phyloP scores from a whole-genome alignment of 2,888 invertebrate genomes.

The Clusia tigrina region DNA sequence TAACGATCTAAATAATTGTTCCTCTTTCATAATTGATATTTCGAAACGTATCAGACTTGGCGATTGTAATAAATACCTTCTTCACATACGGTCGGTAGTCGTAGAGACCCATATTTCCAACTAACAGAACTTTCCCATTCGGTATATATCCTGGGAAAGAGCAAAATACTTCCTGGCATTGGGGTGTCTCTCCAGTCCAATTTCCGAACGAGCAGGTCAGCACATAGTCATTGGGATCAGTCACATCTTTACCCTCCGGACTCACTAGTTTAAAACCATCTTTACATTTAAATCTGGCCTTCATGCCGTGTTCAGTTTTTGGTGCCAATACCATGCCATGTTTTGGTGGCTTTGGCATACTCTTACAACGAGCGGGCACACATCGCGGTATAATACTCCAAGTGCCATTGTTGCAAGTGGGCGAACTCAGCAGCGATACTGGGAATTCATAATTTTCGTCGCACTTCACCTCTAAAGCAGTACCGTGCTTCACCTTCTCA shows the following conservation, averaged over 20 bases:
- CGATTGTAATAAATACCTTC: slow-evolving; percentile 77
- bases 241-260: slow-evolving; percentile 66
- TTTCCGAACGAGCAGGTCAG: slow-evolving; percentile 91
- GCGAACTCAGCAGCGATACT: slow-evolving; percentile 74
- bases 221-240: slow-evolving; percentile 70
- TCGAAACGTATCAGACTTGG: background rate
- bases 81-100: slow-evolving; percentile 93
- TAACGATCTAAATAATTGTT: slow-evolving; percentile 70
- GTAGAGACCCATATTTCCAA: slow-evolving; percentile 95
- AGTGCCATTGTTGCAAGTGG: slow-evolving; percentile 92
- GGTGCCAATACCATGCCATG: slow-evolving; percentile 97
- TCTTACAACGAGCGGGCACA: slow-evolving; percentile 83
- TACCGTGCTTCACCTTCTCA: slow-evolving; percentile 72
- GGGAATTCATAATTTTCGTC: slow-evolving; percentile 86
- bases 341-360: slow-evolving; percentile 83
- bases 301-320: slow-evolving; percentile 96
- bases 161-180: slow-evolving; percentile 90
- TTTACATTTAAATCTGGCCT: slow-evolving; percentile 90
- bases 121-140: slow-evolving; percentile 89
- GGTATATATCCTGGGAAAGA: slow-evolving; percentile 90
- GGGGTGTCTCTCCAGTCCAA: slow-evolving; percentile 90
- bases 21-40: background rate
- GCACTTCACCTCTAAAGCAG: slow-evolving; percentile 79
- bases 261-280: slow-evolving; percentile 90
- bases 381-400: slow-evolving; percentile 93